Conservation (phyloP, 2,113 vertebrate genomes). For the Notarius lentiginosus region DNA sequence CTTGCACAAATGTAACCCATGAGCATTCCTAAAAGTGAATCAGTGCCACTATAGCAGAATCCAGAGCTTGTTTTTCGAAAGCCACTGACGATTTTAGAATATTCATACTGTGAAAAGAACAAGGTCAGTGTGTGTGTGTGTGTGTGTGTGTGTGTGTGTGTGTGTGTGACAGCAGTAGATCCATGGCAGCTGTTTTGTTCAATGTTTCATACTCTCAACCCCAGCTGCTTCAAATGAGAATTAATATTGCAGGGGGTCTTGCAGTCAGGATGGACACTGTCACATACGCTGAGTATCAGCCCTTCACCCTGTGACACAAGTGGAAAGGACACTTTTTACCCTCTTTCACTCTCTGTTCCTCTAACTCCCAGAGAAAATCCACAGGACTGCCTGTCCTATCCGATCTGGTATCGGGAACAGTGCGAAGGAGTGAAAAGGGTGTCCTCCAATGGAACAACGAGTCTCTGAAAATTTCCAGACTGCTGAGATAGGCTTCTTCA, state of each 20-base stretch:
- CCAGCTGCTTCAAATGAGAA: conserved; percentile 98
- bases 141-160: conserved; percentile 58
- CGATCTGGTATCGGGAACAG: conserved; percentile 44
- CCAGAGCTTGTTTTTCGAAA: background rate
- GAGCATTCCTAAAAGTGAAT: background rate
- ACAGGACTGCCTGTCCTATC: conserved; percentile 48
- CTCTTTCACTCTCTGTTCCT: conserved; percentile 28
- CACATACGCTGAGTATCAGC: conserved; percentile 90
- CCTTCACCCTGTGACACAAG: conserved; percentile 76
- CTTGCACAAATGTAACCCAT: background rate
- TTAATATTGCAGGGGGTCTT: conserved; percentile 94
- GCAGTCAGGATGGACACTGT: conserved; percentile 86
- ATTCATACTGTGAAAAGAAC: conserved; percentile 24
- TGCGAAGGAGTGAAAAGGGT: conserved; percentile 40
- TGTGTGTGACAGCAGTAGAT: conserved; percentile 79
- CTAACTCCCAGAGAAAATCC: conserved; percentile 43
- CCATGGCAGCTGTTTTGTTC: conserved; percentile 97
- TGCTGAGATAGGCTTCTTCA: conserved; percentile 52
- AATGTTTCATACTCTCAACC: conserved; percentile 98
- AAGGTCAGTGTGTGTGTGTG: conserved; percentile 39
- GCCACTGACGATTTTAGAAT: conserved; percentile 10
- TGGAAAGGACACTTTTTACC: conserved; percentile 65
- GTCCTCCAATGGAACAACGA: conserved; percentile 36
- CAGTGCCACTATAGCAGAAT: background rate
- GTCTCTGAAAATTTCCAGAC: conserved; percentile 38